A percentile compares a stretch with the other conserved stretches of the same genome.
Conservation (phyloP, 2,113 vertebrate genomes). For the Muntiacus reevesi region DNA sequence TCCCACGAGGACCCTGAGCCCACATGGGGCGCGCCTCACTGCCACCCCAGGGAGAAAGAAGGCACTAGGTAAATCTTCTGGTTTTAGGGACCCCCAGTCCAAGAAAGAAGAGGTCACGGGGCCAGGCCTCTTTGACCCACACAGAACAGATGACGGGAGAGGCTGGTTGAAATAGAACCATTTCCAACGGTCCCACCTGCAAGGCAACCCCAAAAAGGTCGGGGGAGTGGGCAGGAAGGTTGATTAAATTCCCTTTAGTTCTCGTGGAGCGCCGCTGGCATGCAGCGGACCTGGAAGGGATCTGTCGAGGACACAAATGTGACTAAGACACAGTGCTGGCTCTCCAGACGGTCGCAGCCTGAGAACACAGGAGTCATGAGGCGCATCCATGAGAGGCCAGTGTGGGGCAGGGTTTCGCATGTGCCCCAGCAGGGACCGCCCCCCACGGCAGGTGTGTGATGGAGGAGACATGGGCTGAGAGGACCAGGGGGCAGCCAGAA, state of each 20-base stretch:
- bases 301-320: not conserved
- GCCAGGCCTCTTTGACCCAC: not conserved
- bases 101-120: not conserved
- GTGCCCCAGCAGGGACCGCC: not conserved
- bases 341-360: not conserved
- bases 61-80: not conserved
- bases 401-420: rapidly evolving
- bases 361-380: not conserved
- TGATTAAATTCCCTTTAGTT: not conserved
- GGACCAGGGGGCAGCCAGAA: not conserved
- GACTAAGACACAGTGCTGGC: not conserved
- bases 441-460: not conserved
- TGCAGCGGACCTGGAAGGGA: not conserved
- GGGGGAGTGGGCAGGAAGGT: not conserved
- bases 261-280: not conserved
- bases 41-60: not conserved
- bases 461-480: not conserved
- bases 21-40: rapidly evolving
- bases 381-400: not conserved
- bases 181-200: not conserved
- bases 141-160: not conserved
- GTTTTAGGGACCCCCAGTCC: not conserved
- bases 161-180: not conserved
- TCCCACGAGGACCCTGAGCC: rapidly evolving
- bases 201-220: not conserved